Conservation (phyloP, 2,888 invertebrate species). For the Nomada flava region DNA sequence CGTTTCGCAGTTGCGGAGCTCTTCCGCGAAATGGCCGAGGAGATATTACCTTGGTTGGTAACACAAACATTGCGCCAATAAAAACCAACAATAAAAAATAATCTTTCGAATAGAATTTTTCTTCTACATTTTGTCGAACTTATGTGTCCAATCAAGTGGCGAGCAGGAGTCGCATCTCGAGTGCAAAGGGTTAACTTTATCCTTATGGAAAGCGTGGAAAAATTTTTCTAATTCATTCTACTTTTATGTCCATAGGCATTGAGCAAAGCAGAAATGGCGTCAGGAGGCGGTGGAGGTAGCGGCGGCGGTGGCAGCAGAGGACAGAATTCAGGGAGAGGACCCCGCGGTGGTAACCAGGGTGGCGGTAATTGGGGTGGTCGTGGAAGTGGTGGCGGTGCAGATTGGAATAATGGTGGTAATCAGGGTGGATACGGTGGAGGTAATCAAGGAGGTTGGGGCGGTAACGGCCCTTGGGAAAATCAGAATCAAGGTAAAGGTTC, state of each 20-base stretch:
- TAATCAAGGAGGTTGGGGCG: slow-evolving; percentile 83
- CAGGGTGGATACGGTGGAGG: slow-evolving; percentile 83
- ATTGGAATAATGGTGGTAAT: slow-evolving; percentile 81
- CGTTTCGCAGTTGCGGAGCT: too few relatives aligned
- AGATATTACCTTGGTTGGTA: too few relatives aligned
- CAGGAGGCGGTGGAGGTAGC: slow-evolving; percentile 84
- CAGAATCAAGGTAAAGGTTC: slow-evolving; percentile 82
- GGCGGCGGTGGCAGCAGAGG: slow-evolving; percentile 84
- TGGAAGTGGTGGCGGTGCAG: slow-evolving; percentile 83
- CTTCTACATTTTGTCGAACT: too few relatives aligned
- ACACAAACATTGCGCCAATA: too few relatives aligned
- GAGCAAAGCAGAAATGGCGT: slow-evolving; percentile 94
- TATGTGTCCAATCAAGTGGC: too few relatives aligned
- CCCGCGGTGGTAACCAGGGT: slow-evolving; percentile 86
- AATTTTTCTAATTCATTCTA: background rate
- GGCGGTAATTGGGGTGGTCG: slow-evolving; percentile 85
- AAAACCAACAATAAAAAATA: too few relatives aligned
- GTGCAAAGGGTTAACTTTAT: too few relatives aligned
- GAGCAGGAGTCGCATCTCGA: too few relatives aligned
- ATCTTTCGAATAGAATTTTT: too few relatives aligned
- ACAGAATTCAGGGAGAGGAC: slow-evolving; percentile 85
- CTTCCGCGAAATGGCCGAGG: too few relatives aligned
- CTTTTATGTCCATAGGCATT: slow-evolving; percentile 86
- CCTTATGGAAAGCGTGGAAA: too few relatives aligned
- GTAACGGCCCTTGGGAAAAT: slow-evolving; percentile 84